Evolutionary conservation across 2,113 vertebrate genomes (phyloP).

Genomic region (Scalopus aquaticus): DNA sequence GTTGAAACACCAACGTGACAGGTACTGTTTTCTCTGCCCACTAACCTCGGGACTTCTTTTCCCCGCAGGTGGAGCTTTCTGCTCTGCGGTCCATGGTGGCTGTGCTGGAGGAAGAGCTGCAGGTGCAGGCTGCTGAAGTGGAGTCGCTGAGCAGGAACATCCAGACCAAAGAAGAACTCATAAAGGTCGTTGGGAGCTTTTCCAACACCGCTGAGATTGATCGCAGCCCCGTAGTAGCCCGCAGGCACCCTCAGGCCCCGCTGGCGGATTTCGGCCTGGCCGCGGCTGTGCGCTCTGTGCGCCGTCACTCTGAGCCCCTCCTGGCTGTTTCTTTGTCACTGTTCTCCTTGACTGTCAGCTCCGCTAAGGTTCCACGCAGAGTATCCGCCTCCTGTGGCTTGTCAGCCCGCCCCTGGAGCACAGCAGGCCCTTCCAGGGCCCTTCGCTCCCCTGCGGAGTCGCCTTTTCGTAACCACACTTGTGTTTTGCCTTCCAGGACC

Average conservation of each 20-base stretch:
- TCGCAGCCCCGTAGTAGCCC: not conserved
- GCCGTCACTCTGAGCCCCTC: not conserved
- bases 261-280: not conserved
- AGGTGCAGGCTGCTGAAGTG: slow-evolving; percentile 87
- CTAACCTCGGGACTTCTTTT: not conserved
- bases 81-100: slow-evolving; percentile 88
- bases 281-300: not conserved
- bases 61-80: slow-evolving; percentile 88
- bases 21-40: not conserved
- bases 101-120: slow-evolving; percentile 84
- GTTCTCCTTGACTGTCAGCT: not conserved
- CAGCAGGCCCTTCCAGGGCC: not conserved
- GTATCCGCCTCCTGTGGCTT: not conserved
- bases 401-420: not conserved
- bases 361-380: not conserved
- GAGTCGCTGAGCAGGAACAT: slow-evolving; percentile 88
- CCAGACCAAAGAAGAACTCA: slow-evolving; percentile 91
- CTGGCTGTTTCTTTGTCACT: too few species aligned
- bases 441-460: not conserved
- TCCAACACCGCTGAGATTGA: not conserved
- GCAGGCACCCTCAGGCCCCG: not conserved
- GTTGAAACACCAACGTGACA: not conserved
- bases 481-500: slow-evolving; percentile 84
- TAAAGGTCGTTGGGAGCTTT: slow-evolving; percentile 86
- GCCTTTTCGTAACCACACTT: not conserved